Base-by-base conservation (phyloP, 2,797 vertebrate species). In the Acanthurus leucopareius region DNA sequence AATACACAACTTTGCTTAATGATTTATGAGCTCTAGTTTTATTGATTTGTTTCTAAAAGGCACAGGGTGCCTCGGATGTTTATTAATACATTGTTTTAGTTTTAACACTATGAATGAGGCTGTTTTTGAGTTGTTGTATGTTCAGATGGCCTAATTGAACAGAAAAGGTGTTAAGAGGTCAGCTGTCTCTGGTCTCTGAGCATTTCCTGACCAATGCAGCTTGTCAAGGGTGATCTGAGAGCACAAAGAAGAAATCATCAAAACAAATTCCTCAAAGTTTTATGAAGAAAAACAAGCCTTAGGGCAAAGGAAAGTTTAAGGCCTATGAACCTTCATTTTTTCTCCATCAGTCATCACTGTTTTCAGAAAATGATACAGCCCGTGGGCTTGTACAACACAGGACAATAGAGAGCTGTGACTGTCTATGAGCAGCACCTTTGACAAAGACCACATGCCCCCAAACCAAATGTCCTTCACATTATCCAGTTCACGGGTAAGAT, bases 241-340 rank as follows among this genome's bases (percentile, higher is more conserved):
- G 19, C 16, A 45, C 0, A 0, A 63, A 40, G 47, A 54, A 15
- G 7, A 60, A 15, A 67, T 44, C 35, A 58, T 72, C 42, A 71
- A 56, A 61, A 57, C n/a, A 71, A 54, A 11, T 56, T 10, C 15
- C 35, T 66, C 65, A 22, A 63, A 40, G 15, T 15, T 20, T 8
- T 25, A 10, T 14, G 4, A 42, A 51, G 56, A 16, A 61, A 75
- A 35, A 73, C 42, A 59, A 70, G 68, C 62, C 57, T 44, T 9
- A 40, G 49, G 48, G 61, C 17, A 28, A n/a, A 9, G 9, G 14
- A 0, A 14, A 20, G 38, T 49, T 52, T 38, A 48, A 38, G 16
- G 52, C 9, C 28, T 44, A 13, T 22, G 45, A 45, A 11, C 28
- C 28, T 16, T 51, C 20, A 6, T 53, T 19, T 17, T 42, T 16